A percentile compares a stretch with the other conserved stretches of the same genome.
These are phyloP conservation scores for Gymnogyps californianus DNA, from an alignment of 2,113 vertebrate genomes.

Conservation along the genomic window DNA sequence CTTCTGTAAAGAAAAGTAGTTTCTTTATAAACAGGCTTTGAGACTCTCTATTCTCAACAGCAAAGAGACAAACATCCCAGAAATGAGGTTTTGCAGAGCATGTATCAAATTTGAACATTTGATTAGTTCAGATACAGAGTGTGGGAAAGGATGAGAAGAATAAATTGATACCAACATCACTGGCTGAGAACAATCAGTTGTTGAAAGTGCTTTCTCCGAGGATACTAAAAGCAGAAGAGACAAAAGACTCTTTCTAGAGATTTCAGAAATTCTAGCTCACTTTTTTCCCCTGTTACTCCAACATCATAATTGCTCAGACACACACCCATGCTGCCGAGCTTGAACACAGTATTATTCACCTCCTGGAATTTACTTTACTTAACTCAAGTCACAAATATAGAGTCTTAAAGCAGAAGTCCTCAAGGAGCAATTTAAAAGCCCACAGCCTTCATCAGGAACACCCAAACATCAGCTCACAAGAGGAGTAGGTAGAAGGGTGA, in stretches of 20 bases:
- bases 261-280: neutral
- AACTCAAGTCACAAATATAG: neutral
- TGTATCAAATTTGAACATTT: neutral
- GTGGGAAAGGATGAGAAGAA: neutral
- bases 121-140: neutral
- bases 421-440: neutral
- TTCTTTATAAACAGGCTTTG: neutral
- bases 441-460: neutral
- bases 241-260: neutral
- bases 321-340: fast-evolving
- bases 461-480: neutral
- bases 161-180: neutral
- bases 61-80: neutral
- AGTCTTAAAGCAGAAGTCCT: neutral
- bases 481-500: neutral
- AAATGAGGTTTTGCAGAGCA: neutral
- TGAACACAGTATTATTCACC: neutral
- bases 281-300: neutral
- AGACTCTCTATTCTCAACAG: neutral
- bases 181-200: neutral
- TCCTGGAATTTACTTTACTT: neutral
- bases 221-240: neutral
- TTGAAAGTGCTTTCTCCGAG: neutral
- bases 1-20: neutral
- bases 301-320: neutral